Evolutionary conservation across 1,140 invertebrate genomes (phyloP), one percentile per base, ranked within the genome.

Genomic region (Drosophila sproati): DNA sequence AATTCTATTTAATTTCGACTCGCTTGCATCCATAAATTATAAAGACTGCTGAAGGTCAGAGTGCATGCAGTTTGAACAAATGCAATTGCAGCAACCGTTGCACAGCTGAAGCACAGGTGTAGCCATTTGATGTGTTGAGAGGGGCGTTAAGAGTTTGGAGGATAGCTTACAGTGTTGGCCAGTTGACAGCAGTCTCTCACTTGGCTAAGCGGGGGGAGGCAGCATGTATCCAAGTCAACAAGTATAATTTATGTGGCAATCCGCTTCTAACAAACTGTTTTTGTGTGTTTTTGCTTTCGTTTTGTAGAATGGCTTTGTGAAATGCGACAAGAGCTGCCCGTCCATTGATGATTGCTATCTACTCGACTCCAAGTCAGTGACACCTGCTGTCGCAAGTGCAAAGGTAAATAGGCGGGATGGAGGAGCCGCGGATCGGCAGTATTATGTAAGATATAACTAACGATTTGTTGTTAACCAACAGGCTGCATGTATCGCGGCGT

Each of bases 401-500:
- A 96, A 95, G 95, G 96, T 96, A 93, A 90, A 0, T 20, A 20
- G 20, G 63, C 54, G 12, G 2, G 4, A 4, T 5, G n/a, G 0
- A 43, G 3, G 20, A 20, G 20, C 20, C 20, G 20, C 20, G 20
- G 20, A 20, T 20, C 20, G 20, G 1, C 20, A 5, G 8, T 3
- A 0, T 2, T 51, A 3, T 20, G 4, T 29, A 2, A 32, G 6
- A 3, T 34, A 2, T n/a, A 10, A 41, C 0, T 37, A 20, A 47
- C 8, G 20, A 51, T 45, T 72, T 47, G 5, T n/a, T n/a, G 20
- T 20, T 87, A 10, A 12, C 4, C 8, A 0, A 3, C 82, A 96
- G 97, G 96, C 10, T 98, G 97, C 92, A 93, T 95, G 59, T 95
- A 95, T 88, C 95, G 96, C 32, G 96, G 96, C 4, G 93, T 94